Evolutionary conservation across 2,113 vertebrate species (phyloP).

Genomic region (Muscicapa adusta): DNA sequence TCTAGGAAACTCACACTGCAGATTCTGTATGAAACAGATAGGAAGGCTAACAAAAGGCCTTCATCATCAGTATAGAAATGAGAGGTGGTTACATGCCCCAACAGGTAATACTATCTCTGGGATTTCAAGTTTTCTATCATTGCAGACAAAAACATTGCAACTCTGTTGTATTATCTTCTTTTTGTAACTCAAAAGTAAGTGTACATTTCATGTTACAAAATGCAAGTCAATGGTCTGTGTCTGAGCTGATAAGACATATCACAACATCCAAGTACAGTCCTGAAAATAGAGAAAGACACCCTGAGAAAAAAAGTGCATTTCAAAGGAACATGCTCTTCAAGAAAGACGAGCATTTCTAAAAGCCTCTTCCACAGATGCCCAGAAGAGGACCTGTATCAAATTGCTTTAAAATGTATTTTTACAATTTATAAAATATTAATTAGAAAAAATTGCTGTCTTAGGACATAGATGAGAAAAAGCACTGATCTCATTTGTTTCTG

Average conservation of each 20-base stretch:
- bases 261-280: neutral
- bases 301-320: neutral
- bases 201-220: neutral
- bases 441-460: neutral
- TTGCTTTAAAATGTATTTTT: neutral
- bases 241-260: neutral
- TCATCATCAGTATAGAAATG: neutral
- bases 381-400: neutral
- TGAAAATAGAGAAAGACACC: neutral
- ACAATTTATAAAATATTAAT: neutral
- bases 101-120: neutral
- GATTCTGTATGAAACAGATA: neutral
- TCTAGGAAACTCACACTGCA: neutral
- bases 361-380: neutral
- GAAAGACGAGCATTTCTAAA: neutral
- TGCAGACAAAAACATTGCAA: neutral
- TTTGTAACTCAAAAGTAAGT: neutral
- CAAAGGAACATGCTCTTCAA: neutral
- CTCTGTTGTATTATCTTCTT: neutral
- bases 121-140: neutral
- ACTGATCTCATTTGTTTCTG: neutral
- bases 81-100: neutral
- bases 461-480: neutral
- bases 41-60: neutral
- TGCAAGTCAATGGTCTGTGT: neutral